Base-by-base conservation (phyloP, 2,113 vertebrate species). In the Paedocypris sp. region DNA sequence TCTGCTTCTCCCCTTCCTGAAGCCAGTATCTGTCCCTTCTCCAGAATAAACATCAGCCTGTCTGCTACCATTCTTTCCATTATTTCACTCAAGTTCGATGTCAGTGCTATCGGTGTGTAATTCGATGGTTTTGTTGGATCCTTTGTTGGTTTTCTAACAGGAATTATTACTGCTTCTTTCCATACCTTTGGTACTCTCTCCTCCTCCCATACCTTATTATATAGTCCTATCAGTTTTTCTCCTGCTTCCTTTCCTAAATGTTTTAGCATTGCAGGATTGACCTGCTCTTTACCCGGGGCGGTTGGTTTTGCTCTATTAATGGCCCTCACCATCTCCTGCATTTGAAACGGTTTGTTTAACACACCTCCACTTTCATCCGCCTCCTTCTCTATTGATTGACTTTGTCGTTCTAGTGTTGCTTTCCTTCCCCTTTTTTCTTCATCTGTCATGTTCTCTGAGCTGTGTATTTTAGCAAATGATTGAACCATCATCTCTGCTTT, bases 111-210 rank as follows among this genome's bases (percentile, higher is more conserved):
- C 1, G 46, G 31, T 6, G 28, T 33, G 3, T 35, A 51, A 33
- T 18, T 35, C 1, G 28, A 11, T 3, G 47, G 7, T 32, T 19
- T 6, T 1, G 33, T 13, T 4, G 28, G 18, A 12, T 67, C 32
- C 9, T 67, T 67, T 5, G 23, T 43, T 5, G 58, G 41, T 31
- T 67, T 67, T 5, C 20, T 29, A 4, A 54, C 62, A 2, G 49
- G 41, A 6, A 67, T 22, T 4, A 51, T 33, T 4, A 36, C 6
- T 29, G 29, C 56, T 4, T 67, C 26, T 13, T 60, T 66, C 56
- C 56, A 66, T 1, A 1, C 4, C 4, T 3, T 4, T 2, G 43
- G 38, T 1, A 60, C 4, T 11, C 28, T 59, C 5, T 45, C 64
- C 10, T 23, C 16, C 7, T 51, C 5, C 56, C 47, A 53, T 22